Evolutionary conservation across 2,797 vertebrate genomes (phyloP), one percentile per base, ranked within the genome.

Genomic region (Phataginus tricuspis): DNA sequence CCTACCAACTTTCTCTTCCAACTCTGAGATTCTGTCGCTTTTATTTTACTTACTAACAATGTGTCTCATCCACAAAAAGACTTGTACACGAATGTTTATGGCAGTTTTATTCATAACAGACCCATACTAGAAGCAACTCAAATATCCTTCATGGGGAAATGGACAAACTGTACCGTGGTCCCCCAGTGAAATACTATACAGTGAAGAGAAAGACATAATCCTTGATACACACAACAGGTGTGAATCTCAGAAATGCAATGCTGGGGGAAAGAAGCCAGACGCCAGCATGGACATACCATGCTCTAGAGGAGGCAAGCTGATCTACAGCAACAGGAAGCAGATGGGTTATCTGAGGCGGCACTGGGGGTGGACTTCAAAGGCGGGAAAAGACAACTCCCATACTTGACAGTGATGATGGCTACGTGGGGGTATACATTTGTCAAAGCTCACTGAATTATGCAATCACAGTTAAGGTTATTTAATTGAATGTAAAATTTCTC

Each of bases 71-170:
- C n/a, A 34, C 18, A 77, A 29, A 64, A 72, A 51, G 29, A 78
- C 2, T 45, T 75, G 14, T 25, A 55, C 14, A 21, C 14, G 23
- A 27, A 66, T 45, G 53, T 74, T n/a, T 53, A 57, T 7, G 25
- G 37, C 11, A 11, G 10, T 72, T 86, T 93, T 84, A 66, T 66
- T 29, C 39, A 64, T 39, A 87, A 83, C 4, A 71, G 55, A 64
- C 42, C 14, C 39, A 74, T 42, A 29, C 42, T 53, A 15, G 72
- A 79, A 89, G 63, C 49, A 79, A 57, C 8, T 55, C 11, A 34
- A 45, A 64, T 90, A n/a, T 77, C 25, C 34, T 90, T 21, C 39
- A 4, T 18, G 69, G 39, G 7, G 63, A 90, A 77, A 64, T 77
- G 37, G 61, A 77, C 49, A 13, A 86, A 68, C 15, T 31, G 14